Evolutionary conservation across 2,888 invertebrate species (phyloP).

Genomic region (Sisyra terminalis): DNA sequence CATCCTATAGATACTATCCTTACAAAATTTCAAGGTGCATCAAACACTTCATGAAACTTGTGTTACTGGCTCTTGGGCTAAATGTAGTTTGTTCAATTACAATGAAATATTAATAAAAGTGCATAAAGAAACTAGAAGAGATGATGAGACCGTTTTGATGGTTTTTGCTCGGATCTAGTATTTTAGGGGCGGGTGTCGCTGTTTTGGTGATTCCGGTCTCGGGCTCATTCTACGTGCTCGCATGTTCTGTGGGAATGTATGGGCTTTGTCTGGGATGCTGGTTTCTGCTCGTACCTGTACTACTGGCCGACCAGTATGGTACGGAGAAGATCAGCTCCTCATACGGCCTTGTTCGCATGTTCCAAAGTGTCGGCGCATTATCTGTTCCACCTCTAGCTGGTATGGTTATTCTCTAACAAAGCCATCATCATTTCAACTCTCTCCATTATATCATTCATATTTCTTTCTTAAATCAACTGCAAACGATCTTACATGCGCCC

Average conservation of each 20-base stretch:
- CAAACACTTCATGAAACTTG: too few species aligned
- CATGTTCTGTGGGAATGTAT: slow-evolving; percentile 47
- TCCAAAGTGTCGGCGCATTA: slow-evolving; percentile 57
- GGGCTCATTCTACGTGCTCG: slow-evolving; percentile 45
- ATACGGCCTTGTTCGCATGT: slow-evolving; percentile 58
- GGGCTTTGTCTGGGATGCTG: slow-evolving; percentile 60
- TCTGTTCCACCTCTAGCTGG: slow-evolving; percentile 58
- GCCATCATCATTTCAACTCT: too few species aligned
- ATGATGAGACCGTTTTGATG: neutral
- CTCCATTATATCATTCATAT: too few species aligned
- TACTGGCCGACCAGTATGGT: slow-evolving; percentile 57
- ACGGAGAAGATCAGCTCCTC: slow-evolving; percentile 59
- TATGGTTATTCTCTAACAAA: slow-evolving; percentile 14
- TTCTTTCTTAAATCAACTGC: too few species aligned
- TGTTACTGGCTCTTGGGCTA: too few species aligned
- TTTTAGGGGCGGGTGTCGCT: slow-evolving; percentile 49
- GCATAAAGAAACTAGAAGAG: neutral
- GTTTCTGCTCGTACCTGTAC: slow-evolving; percentile 58
- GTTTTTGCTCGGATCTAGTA: slow-evolving; percentile 28
- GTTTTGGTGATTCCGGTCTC: slow-evolving; percentile 49
- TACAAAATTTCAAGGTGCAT: too few species aligned
- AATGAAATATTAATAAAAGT: neutral
- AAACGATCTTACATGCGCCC: too few species aligned
- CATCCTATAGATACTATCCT: too few species aligned
- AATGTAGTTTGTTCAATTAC: too few species aligned